phyloP scores from a whole-genome alignment of 2,113 vertebrate species.

The Phylloscopus whistleri region DNA sequence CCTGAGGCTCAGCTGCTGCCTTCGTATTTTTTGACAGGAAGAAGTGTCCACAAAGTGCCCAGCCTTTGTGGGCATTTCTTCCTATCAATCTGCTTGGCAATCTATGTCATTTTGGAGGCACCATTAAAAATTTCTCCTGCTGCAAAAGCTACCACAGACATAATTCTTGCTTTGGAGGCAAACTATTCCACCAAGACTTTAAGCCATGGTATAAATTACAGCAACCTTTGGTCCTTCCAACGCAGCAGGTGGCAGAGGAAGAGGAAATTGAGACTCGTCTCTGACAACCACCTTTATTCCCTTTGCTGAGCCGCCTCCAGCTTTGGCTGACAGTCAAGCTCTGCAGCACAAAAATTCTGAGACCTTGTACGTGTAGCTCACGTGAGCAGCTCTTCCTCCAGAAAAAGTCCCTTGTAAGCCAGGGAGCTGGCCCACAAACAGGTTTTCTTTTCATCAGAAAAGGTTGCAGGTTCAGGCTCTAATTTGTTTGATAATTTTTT shows the following conservation, averaged over 20 bases:
- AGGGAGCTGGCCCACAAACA: not conserved
- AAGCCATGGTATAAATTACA: not conserved
- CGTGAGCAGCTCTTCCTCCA: not conserved
- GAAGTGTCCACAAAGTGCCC: too few species aligned
- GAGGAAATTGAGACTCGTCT: not conserved
- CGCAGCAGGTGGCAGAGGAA: not conserved
- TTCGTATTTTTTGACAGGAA: not conserved
- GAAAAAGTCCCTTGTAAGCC: not conserved
- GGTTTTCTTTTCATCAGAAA: constrained; percentile 8
- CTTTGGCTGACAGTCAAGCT: constrained; percentile 28
- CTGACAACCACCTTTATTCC: not conserved
- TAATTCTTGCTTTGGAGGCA: not conserved
- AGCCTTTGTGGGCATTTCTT: not conserved
- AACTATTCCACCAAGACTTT: not conserved
- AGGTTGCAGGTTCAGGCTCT: constrained; percentile 18
- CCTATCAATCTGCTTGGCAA: not conserved
- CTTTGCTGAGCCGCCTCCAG: not conserved
- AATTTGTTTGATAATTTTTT: constrained; percentile 50
- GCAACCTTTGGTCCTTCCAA: not conserved
- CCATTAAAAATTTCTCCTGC: not conserved
- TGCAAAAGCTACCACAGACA: not conserved
- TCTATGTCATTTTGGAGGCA: not conserved
- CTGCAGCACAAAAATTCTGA: constrained; percentile 18
- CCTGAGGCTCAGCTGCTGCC: not conserved
- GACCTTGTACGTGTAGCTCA: not conserved